phyloP scores from a whole-genome alignment of 2,113 vertebrate species.

The Brienomyrus brachyistius region DNA sequence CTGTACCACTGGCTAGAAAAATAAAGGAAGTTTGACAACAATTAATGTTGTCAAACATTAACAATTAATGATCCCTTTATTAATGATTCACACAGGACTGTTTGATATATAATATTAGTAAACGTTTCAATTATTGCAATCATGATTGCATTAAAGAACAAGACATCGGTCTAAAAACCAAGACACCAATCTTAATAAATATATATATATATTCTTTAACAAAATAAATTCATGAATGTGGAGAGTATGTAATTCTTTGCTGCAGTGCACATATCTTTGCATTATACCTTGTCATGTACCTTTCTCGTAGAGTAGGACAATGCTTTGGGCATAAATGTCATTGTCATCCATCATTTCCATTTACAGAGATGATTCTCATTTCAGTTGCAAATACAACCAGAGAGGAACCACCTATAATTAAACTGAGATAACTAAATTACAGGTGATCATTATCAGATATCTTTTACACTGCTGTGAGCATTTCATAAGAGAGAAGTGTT shows the following conservation, averaged over 20 bases:
- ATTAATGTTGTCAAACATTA: too few relatives aligned
- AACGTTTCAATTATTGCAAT: not conserved
- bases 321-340: not conserved
- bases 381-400: slow-evolving; percentile 2
- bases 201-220: not conserved
- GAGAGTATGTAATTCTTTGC: not conserved
- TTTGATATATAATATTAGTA: not conserved
- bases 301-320: not conserved
- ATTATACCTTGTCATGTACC: not conserved
- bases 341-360: not conserved
- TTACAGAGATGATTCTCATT: not conserved
- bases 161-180: not conserved
- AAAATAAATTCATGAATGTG: not conserved
- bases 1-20: not conserved
- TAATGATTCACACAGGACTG: not conserved
- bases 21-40: not conserved
- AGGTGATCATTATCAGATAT: not conserved
- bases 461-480: not conserved
- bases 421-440: not conserved
- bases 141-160: not conserved
- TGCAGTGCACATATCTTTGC: not conserved
- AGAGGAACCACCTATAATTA: not conserved
- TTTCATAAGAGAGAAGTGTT: not conserved
- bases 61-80: too few relatives aligned
- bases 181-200: not conserved